Percentiles rank a stretch among this genome's conserved stretches.
Conservation (phyloP, 92 coral and sea anemone species). For the Epizoanthus illoricatus region DNA sequence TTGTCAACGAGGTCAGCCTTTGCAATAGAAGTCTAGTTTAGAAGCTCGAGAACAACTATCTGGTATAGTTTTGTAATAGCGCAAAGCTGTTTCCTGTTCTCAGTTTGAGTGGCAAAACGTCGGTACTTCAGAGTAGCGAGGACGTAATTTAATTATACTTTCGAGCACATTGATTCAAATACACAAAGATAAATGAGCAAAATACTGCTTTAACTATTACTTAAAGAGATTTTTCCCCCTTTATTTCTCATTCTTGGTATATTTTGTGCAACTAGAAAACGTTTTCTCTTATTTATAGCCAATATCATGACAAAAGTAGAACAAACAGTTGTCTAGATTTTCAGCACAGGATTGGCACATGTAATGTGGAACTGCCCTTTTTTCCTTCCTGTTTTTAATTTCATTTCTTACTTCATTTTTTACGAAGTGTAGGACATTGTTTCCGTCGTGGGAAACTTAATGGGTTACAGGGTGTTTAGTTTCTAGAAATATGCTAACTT, state of each 20-base stretch:
- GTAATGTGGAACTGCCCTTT: background rate
- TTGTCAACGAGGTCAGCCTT: background rate
- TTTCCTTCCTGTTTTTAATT: slow-evolving; percentile 5
- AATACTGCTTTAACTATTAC: too few relatives aligned
- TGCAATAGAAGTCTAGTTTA: background rate
- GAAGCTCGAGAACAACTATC: background rate
- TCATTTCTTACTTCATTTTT: background rate
- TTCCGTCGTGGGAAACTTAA: slow-evolving; percentile 26
- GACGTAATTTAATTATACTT: too few relatives aligned
- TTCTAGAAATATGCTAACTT: slow-evolving; percentile 4
- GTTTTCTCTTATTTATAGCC: background rate
- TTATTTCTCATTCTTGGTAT: background rate
- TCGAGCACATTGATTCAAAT: too few relatives aligned
- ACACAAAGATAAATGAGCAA: too few relatives aligned
- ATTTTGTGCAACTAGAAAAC: too few relatives aligned
- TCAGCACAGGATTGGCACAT: background rate
- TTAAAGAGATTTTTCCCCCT: too few relatives aligned
- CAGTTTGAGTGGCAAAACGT: background rate
- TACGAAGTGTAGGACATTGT: slow-evolving; percentile 5
- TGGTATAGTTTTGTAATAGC: too few relatives aligned
- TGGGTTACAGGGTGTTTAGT: slow-evolving; percentile 7
- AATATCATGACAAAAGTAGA: background rate
- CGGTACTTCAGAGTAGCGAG: too few relatives aligned
- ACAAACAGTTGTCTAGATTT: background rate
- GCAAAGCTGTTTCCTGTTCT: background rate